Percentiles rank a stretch among this genome's conserved stretches.
Evolutionary conservation across 2,888 invertebrate species (phyloP).

Genomic region (Sphaerophoria taeniata): DNA sequence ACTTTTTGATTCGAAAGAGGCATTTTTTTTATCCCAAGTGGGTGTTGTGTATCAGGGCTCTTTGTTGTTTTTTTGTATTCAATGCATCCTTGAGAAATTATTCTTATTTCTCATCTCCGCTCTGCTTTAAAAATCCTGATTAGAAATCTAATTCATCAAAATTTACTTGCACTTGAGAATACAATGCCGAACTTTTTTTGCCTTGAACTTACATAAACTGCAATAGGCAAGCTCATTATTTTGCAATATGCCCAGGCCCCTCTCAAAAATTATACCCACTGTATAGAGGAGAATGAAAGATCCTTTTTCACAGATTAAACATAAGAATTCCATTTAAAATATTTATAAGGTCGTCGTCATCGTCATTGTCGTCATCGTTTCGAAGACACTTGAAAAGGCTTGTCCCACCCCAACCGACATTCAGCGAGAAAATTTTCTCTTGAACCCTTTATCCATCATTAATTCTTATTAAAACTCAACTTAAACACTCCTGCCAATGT

Average conservation of each 20-base stretch:
- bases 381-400: constrained; percentile 19
- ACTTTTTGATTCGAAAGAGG: background rate
- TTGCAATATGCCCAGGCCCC: constrained; percentile 16
- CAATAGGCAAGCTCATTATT: constrained; percentile 38
- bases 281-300: background rate
- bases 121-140: background rate
- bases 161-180: background rate
- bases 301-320: constrained; percentile 38
- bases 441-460: constrained; percentile 59
- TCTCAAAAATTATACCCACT: too few relatives aligned
- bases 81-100: constrained; percentile 6
- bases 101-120: background rate
- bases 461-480: constrained; percentile 66
- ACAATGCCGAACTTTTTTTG: background rate
- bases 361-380: background rate
- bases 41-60: background rate
- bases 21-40: background rate
- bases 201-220: constrained; percentile 24
- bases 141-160: constrained; percentile 18
- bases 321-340: constrained; percentile 45
- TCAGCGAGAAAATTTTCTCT: constrained; percentile 8
- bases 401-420: too few relatives aligned
- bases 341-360: constrained; percentile 41
- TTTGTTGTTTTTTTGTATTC: background rate
- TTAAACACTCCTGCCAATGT: constrained; percentile 50